These are phyloP conservation scores for Physella acuta DNA, from an alignment of 1,140 invertebrate species.

Conservation along the genomic window DNA sequence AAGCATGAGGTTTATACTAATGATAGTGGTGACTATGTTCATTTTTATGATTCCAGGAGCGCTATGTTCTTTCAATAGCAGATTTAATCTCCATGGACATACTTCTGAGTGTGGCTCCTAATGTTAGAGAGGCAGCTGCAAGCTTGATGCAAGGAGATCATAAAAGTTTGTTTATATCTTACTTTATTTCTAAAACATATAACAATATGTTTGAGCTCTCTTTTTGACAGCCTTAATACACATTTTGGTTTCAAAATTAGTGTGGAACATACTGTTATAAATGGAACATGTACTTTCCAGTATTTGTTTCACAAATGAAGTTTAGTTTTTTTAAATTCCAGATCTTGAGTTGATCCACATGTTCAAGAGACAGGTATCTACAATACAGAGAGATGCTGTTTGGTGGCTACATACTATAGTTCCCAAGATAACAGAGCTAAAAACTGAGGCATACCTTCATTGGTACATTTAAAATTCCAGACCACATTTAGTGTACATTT, in stretches of 20 bases:
- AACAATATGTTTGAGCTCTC: no score
- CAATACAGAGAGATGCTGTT: slow-evolving; percentile 79
- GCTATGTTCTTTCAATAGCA: slow-evolving; percentile 79
- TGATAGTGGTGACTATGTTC: not conserved
- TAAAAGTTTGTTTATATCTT: slow-evolving; percentile 64
- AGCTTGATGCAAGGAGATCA: slow-evolving; percentile 67
- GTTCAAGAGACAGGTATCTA: slow-evolving; percentile 73
- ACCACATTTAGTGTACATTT: no score
- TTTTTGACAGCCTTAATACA: no score
- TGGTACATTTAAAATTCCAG: slow-evolving; percentile 63
- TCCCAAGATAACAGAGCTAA: slow-evolving; percentile 73
- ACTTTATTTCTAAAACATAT: no score
- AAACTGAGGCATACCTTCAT: slow-evolving; percentile 73
- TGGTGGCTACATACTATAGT: slow-evolving; percentile 84
- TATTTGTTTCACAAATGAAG: no score
- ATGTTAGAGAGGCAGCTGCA: slow-evolving; percentile 73
- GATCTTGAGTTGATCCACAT: slow-evolving; percentile 63
- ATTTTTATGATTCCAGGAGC: slow-evolving; percentile 63
- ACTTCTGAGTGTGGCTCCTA: slow-evolving; percentile 76
- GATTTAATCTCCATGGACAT: slow-evolving; percentile 85
- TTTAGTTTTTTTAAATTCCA: slow-evolving; percentile 32
- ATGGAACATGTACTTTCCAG: no score
- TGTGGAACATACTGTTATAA: no score
- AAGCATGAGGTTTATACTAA: not conserved
- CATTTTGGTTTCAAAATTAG: no score